Conservation (phyloP, 2,113 vertebrate species). For the Rana temporaria region DNA sequence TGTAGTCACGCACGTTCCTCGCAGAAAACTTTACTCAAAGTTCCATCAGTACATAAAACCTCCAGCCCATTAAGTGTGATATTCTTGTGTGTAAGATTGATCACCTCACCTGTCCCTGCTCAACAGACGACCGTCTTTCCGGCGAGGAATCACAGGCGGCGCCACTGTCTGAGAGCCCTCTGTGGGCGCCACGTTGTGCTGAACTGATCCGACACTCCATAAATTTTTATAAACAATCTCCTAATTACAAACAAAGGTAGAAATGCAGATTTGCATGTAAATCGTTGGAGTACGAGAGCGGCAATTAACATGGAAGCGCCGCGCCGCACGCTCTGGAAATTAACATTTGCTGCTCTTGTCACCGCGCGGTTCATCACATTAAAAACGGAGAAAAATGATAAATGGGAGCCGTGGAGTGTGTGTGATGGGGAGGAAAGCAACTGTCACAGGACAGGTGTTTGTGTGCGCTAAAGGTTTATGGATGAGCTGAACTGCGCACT, state of each 20-base stretch:
- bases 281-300: slow-evolving; percentile 7
- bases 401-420: slow-evolving; percentile 11
- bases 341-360: slow-evolving; percentile 3
- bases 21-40: too few relatives aligned
- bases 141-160: background rate
- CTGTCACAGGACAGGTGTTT: slow-evolving; percentile 50
- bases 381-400: slow-evolving; percentile 17
- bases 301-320: slow-evolving; percentile 4
- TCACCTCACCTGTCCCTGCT: too few relatives aligned
- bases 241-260: slow-evolving; percentile 38
- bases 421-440: slow-evolving; percentile 1
- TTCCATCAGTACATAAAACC: too few relatives aligned
- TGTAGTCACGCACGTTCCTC: too few relatives aligned
- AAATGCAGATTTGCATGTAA: slow-evolving; percentile 44
- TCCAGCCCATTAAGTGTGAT: too few relatives aligned
- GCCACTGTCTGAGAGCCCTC: background rate
- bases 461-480: slow-evolving; percentile 36
- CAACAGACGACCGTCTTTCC: background rate
- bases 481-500: slow-evolving; percentile 32
- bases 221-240: slow-evolving; percentile 18
- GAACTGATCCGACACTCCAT: slow-evolving; percentile 1
- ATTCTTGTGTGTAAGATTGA: too few relatives aligned
- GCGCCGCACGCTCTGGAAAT: background rate
- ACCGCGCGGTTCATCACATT: slow-evolving; percentile 35
- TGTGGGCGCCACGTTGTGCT: background rate